Conservation (phyloP, 92 coral and sea anemone species). For the Muricea muricata region DNA sequence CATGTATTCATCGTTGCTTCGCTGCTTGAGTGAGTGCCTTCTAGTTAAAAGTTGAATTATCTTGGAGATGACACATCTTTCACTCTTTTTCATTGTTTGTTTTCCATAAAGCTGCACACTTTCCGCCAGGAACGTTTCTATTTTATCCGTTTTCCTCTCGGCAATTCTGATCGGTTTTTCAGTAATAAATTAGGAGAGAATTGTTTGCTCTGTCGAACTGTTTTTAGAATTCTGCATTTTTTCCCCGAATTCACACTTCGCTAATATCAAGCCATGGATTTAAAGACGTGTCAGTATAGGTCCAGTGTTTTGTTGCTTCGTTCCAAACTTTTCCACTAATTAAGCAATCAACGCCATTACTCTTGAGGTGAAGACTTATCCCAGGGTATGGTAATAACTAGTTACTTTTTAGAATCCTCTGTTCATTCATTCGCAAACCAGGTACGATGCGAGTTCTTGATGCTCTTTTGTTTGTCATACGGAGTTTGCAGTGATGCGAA, state of each 20-base stretch:
- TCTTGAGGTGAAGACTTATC: neutral
- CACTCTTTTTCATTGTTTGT: neutral
- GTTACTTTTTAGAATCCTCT: no score
- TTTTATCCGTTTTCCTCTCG: neutral
- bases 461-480: neutral
- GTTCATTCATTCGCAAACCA: neutral
- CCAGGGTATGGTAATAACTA: no score
- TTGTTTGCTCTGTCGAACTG: neutral
- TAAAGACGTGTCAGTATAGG: neutral
- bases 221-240: neutral
- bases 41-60: no score
- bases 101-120: neutral
- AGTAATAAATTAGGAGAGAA: neutral
- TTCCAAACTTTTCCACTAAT: constrained; percentile 19
- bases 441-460: neutral
- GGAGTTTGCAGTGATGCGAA: no score
- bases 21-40: no score
- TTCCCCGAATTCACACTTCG: constrained; percentile 46
- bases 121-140: neutral
- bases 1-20: no score
- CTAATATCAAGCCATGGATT: constrained; percentile 42
- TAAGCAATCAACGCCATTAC: neutral
- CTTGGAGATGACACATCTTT: neutral
- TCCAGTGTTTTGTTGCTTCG: constrained; percentile 40
- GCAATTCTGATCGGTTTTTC: neutral